These are phyloP conservation scores for Eulemur albifrons DNA, from an alignment of 2,797 vertebrate genomes.

Conservation along the genomic window DNA sequence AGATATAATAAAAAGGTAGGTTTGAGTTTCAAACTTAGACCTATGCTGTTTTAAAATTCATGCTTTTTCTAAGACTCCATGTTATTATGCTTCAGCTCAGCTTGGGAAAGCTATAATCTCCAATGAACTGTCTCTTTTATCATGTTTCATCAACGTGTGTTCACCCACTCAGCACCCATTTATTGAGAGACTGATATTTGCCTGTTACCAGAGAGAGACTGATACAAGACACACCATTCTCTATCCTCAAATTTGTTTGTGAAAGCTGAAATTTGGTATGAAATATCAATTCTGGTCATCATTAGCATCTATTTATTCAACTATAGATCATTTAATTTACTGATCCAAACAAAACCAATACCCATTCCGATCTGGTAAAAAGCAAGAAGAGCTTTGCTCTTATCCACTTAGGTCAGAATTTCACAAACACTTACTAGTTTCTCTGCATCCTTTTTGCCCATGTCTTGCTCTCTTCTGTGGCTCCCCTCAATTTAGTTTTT, in stretches of 20 bases:
- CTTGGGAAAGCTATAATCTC: background rate
- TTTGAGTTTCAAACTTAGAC: background rate
- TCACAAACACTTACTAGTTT: background rate
- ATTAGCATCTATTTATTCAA: background rate
- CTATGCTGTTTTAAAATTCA: background rate
- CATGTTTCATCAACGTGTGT: background rate
- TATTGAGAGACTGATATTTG: background rate
- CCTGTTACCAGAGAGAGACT: background rate
- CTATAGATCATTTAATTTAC: background rate
- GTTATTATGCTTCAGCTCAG: background rate
- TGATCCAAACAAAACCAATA: background rate
- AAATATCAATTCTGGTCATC: background rate
- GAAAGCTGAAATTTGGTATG: background rate
- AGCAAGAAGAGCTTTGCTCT: background rate
- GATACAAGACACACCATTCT: rapidly evolving
- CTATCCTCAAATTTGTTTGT: background rate
- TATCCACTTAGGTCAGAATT: background rate
- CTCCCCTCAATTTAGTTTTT: background rate
- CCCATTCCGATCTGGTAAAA: background rate
- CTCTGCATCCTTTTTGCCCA: background rate
- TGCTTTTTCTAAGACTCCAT: background rate
- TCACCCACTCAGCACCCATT: background rate
- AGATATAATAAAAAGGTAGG: background rate
- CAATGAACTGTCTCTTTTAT: background rate
- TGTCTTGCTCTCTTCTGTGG: background rate